These are phyloP conservation scores for Sitodiplosis mosellana DNA, from an alignment of 1,140 invertebrate genomes.

Conservation along the genomic window DNA sequence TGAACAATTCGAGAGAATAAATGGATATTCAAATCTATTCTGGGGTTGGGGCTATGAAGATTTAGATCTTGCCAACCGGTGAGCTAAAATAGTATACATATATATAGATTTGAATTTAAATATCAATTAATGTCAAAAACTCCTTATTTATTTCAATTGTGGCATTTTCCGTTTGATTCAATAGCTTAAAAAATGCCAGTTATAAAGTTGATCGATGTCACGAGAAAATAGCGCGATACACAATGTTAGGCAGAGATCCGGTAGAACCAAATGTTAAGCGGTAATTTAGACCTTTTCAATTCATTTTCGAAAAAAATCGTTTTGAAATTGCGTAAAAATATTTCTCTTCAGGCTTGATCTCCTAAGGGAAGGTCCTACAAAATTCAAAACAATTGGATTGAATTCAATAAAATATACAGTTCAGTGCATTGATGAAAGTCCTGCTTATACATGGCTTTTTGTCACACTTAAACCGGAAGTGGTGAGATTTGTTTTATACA, in stretches of 20 bases:
- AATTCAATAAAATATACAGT: conserved; percentile 69
- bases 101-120: not conserved
- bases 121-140: too few species aligned
- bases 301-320: too few species aligned
- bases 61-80: conserved; percentile 83
- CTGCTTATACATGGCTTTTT: conserved; percentile 57
- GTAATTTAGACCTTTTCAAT: too few species aligned
- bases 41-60: conserved; percentile 91
- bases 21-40: conserved; percentile 82
- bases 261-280: too few species aligned
- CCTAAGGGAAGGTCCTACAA: conserved; percentile 59
- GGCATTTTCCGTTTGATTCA: too few species aligned
- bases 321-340: too few species aligned
- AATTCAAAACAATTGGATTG: conserved; percentile 69
- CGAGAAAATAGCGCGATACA: too few species aligned
- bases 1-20: conserved; percentile 62
- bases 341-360: conserved; percentile 53
- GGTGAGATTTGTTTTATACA: too few species aligned
- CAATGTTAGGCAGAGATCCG: too few species aligned
- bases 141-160: too few species aligned
- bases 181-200: too few species aligned
- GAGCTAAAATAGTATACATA: conserved; percentile 8
- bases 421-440: conserved; percentile 42
- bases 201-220: too few species aligned
- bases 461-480: conserved; percentile 32